These are phyloP conservation scores for Coelopa pilipes DNA, from an alignment of 2,888 invertebrate genomes.

Conservation along the genomic window DNA sequence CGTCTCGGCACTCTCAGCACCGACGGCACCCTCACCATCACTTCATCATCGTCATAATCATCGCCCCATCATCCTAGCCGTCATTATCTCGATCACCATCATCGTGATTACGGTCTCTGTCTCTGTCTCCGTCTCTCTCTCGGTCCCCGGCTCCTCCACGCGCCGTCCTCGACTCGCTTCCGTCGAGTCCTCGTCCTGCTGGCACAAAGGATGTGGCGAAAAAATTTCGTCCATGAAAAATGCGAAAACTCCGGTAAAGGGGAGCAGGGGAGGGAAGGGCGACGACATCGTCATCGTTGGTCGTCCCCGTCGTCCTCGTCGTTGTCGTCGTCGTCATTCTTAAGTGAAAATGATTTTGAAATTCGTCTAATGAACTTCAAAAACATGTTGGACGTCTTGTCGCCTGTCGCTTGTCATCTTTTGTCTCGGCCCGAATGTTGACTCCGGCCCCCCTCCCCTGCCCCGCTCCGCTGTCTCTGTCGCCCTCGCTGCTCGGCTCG, in stretches of 20 bases:
- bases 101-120: too few species aligned
- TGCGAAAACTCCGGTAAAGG: slow-evolving; percentile 38
- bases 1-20: too few species aligned
- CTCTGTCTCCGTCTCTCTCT: too few species aligned
- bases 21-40: too few species aligned
- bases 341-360: slow-evolving; percentile 46
- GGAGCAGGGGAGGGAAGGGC: background rate
- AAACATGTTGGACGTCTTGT: slow-evolving; percentile 57
- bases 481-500: too few species aligned
- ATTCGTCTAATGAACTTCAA: slow-evolving; percentile 65
- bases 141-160: slow-evolving; percentile 36
- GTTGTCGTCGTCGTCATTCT: slow-evolving; percentile 37
- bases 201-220: slow-evolving; percentile 27
- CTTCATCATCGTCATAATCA: slow-evolving; percentile 23
- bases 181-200: slow-evolving; percentile 13
- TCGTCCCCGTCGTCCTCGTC: background rate
- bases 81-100: background rate
- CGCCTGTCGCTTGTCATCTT: slow-evolving; percentile 60
- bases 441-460: slow-evolving; percentile 10
- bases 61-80: slow-evolving; percentile 12
- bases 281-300: background rate
- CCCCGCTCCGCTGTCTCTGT: too few species aligned
- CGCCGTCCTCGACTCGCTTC: slow-evolving; percentile 11
- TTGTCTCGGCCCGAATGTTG: slow-evolving; percentile 51
- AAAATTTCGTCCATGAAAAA: slow-evolving; percentile 52